Evolutionary conservation across 2,797 vertebrate genomes (phyloP), one percentile per base, ranked within the genome.

Genomic region (Enoplosus armatus): DNA sequence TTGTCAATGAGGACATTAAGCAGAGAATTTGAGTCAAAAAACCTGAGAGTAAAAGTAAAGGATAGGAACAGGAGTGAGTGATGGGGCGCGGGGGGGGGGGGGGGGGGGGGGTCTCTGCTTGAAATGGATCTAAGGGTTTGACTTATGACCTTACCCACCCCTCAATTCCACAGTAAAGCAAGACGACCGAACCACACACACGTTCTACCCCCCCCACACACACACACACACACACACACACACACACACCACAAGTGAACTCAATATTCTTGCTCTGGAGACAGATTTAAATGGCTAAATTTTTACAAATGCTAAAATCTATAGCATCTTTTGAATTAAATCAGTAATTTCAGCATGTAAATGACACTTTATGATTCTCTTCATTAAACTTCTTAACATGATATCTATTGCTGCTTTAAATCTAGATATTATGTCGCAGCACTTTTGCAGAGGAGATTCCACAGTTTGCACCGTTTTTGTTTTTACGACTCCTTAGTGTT

Each of bases 51-150:
- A 50, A 77, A 81, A 68, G 64, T 75, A 72, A 70, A 85, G 54
- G 59, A 61, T 18, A 39, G 75, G 65, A 77, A 72, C 70, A 64
- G 59, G 63, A 77, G 80, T 78, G 55, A 59, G 55, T 27, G 15
- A 8, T 1, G 47, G 4, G 3, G 26, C 3, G 18, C 22, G 26
- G 35, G 50, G 39, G 31, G 20, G 1, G 47, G 4, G 3, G 26
- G 7, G 18, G 24, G 26, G 35, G 50, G 39, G 31, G 26, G 35
- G 43, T 48, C 48, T 56, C 61, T 58, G 20, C 53, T 77, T 88
- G 65, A 86, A 89, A 89, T 89, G 85, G 79, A 78, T 79, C 60
- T 31, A 26, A 74, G 10, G 22, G 43, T 80, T 84, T 85, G 87
- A 91, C 77, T 66, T 50, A 9, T 83, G 77, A 87, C 79, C 80